Conservation (phyloP, 1,140 invertebrate species). For the Heliothis subflexa region DNA sequence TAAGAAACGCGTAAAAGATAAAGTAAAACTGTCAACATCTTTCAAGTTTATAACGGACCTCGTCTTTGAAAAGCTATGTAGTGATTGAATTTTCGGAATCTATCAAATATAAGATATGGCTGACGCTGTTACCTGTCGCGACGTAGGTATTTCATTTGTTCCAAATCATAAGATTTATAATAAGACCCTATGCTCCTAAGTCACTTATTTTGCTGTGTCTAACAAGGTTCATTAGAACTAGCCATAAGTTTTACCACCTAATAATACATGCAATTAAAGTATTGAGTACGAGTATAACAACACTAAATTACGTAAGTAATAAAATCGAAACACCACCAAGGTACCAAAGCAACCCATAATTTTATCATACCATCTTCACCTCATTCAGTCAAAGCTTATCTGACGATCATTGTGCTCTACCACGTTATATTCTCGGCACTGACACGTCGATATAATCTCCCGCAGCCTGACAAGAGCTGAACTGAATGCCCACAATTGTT, state of each 20-base stretch:
- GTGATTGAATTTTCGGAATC: too few species aligned
- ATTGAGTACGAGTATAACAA: too few species aligned
- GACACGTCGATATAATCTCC: conserved; percentile 36
- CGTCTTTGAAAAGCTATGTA: background rate
- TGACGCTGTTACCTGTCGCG: too few species aligned
- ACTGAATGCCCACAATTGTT: conserved; percentile 13
- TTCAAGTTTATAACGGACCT: background rate
- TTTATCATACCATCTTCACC: background rate
- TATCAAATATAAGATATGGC: too few species aligned
- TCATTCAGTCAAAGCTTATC: background rate
- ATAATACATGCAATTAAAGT: background rate
- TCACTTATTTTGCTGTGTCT: too few species aligned
- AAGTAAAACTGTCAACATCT: background rate
- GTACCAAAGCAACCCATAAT: background rate
- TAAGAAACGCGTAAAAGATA: background rate
- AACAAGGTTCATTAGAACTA: too few species aligned
- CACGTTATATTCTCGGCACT: background rate
- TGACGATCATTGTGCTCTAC: background rate
- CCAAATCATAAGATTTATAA: too few species aligned
- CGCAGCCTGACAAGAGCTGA: conserved; percentile 13
- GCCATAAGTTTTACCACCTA: background rate
- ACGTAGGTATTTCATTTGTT: too few species aligned
- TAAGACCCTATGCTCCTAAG: too few species aligned
- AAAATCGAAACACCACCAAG: background rate
- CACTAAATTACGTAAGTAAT: too few species aligned